Evolutionary conservation across 2,113 vertebrate genomes (phyloP), one percentile per base, ranked within the genome.

Genomic region (Pachycephala philippinensis): DNA sequence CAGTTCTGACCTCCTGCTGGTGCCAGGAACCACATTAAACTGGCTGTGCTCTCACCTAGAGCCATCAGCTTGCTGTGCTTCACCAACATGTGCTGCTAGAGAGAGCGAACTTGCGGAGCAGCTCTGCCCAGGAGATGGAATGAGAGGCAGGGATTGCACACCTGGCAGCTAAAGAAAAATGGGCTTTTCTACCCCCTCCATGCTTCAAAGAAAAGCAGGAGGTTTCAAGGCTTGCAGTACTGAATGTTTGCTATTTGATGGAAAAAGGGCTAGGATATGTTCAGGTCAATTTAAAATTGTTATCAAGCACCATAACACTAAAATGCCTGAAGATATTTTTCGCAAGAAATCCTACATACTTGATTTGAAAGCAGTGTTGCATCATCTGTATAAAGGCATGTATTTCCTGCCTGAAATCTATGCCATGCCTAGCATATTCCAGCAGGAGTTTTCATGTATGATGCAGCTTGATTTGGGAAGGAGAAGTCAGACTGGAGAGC

Each of bases 391-490:
- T 11, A 64, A 54, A 82, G 6, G 5, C 31, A 60, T 15, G 10
- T 45, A 20, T 69, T n/a, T 78, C 27, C 66, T 56, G 24, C 49
- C 35, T 49, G 37, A 68, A 53, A 83, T 31, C 35, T 27, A 10
- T 16, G 3, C 28, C 22, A 17, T 40, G 17, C 19, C 45, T 33
- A 33, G 20, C 26, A n/a, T 23, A 49, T n/a, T 52, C 20, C 45
- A 45, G 15, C 8, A 54, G 22, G 20, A 85, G 10, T 4, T 45
- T 45, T 61, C 1, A 0, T 27, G 9, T 52, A 45, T 18, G 37
- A 22, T 77, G 12, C 28, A 80, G 20, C 64, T 70, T 84, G 45
- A 17, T 57, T 76, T 69, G 28, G 21, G 40, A 80, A 86, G 45
- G 9, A 80, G 9, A 91, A 63, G 11, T 65, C 53, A 47, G 24